Evolutionary conservation across 2,888 invertebrate species (phyloP).

Genomic region (Lamellibrachia columna): DNA sequence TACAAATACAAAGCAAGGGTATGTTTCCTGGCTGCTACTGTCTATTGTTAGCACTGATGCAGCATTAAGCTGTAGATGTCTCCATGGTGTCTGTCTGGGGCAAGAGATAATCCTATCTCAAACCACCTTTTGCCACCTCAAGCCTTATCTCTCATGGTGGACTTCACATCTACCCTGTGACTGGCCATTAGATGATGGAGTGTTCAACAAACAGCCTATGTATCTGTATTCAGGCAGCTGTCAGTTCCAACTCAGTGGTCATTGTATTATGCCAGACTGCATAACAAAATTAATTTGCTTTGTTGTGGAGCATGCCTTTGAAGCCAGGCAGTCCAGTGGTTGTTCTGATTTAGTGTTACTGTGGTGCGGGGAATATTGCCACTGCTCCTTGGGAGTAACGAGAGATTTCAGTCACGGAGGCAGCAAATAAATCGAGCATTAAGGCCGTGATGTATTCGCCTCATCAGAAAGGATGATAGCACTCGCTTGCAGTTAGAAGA

Average conservation of each 20-base stretch:
- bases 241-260: neutral
- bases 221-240: neutral
- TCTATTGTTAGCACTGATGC: neutral
- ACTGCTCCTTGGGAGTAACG: neutral
- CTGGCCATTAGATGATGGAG: neutral
- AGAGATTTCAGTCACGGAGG: conserved; percentile 6
- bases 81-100: neutral
- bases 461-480: neutral
- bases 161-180: neutral
- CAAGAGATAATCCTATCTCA: neutral
- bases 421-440: neutral
- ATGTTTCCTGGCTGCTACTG: neutral
- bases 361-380: neutral
- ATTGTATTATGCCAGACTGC: neutral
- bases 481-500: neutral
- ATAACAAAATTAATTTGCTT: conserved; percentile 12
- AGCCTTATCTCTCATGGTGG: neutral
- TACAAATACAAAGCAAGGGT: too few species aligned
- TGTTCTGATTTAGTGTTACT: neutral
- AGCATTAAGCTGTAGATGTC: neutral
- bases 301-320: neutral
- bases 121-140: neutral
- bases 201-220: neutral
- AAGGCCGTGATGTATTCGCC: neutral
- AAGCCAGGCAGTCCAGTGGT: neutral